These are phyloP conservation scores for Osmerus mordax DNA, from an alignment of 2,113 vertebrate genomes.

Conservation along the genomic window DNA sequence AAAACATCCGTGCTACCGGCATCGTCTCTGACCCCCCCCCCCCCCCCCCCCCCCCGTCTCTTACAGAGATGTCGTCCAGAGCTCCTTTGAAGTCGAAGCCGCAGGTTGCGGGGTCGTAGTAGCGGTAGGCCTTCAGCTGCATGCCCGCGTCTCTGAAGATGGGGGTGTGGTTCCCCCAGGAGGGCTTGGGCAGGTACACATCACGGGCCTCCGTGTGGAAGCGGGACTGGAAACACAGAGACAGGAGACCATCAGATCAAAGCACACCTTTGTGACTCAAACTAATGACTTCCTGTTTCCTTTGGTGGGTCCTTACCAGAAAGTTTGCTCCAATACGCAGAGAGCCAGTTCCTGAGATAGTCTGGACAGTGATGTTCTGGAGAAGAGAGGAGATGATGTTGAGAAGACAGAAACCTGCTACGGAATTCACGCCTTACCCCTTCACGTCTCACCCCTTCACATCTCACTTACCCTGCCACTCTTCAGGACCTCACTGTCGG, in stretches of 20 bases:
- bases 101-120: conserved; percentile 91
- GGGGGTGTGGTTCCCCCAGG: conserved; percentile 97
- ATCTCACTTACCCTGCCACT: conserved; percentile 81
- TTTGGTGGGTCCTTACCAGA: conserved; percentile 74
- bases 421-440: not conserved
- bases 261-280: not conserved
- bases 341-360: conserved; percentile 95
- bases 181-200: conserved; percentile 91
- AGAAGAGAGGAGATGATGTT: conserved; percentile 8
- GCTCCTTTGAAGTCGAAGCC: conserved; percentile 94
- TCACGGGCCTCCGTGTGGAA: conserved; percentile 85
- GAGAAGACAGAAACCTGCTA: not conserved
- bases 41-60: conserved; percentile 41
- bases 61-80: conserved; percentile 92
- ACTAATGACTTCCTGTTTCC: not conserved
- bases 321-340: conserved; percentile 89
- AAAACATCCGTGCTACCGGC: not conserved
- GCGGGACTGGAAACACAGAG: conserved; percentile 74
- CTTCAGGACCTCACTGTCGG: conserved; percentile 82
- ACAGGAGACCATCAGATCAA: not conserved
- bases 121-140: conserved; percentile 89
- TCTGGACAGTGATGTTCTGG: conserved; percentile 90
- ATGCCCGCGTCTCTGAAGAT: conserved; percentile 95
- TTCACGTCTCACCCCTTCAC: too few relatives aligned
- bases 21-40: not conserved